Percentiles rank a stretch among this genome's conserved stretches.
phyloP scores from a whole-genome alignment of 2,888 invertebrate species.

The Beris morrisii region DNA sequence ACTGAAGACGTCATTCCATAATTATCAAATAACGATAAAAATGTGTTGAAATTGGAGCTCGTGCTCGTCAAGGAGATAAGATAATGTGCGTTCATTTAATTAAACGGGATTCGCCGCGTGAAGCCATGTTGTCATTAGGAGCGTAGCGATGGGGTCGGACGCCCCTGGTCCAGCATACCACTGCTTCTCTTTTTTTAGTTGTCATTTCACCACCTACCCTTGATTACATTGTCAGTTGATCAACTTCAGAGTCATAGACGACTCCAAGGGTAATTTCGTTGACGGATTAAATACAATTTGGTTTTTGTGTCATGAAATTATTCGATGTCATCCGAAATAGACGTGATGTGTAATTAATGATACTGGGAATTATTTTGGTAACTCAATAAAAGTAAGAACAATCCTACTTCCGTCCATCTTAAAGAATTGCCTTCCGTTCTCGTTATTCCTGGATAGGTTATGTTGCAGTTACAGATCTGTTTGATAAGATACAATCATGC shows the following conservation, averaged over 20 bases:
- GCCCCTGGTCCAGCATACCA: background rate
- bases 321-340: no score
- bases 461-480: no score
- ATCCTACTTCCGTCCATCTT: no score
- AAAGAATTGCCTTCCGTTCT: no score
- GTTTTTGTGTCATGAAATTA: no score
- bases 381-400: no score
- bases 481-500: no score
- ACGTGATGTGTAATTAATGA: no score
- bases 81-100: constrained; percentile 37
- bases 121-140: constrained; percentile 21
- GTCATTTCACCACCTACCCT: background rate
- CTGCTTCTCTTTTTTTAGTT: background rate
- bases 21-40: constrained; percentile 22
- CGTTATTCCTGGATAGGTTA: no score
- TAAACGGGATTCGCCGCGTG: constrained; percentile 35
- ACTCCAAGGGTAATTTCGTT: constrained; percentile 2
- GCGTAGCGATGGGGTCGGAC: constrained; percentile 4
- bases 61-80: constrained; percentile 27
- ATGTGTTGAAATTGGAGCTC: constrained; percentile 20
- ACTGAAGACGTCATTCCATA: constrained; percentile 12
- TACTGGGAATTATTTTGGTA: no score
- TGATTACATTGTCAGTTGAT: constrained; percentile 26
- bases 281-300: constrained; percentile 24
- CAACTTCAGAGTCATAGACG: constrained; percentile 10